Conservation (phyloP, 1,140 invertebrate species). For the Zaprionus ornatus region DNA sequence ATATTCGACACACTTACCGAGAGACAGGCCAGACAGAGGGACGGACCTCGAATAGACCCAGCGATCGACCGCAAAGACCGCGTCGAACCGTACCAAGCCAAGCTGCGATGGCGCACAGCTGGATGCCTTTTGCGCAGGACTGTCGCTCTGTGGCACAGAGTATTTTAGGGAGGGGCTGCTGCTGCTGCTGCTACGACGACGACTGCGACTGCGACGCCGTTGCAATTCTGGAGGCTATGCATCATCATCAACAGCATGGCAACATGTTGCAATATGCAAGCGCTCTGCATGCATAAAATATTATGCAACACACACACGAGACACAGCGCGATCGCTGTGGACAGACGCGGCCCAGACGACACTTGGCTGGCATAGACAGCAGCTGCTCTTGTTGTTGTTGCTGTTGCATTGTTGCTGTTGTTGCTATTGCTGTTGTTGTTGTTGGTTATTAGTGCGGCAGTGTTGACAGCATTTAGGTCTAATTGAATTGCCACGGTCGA, state of each 20-base stretch:
- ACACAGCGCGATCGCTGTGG: conserved; percentile 7
- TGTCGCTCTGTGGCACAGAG: conserved; percentile 13
- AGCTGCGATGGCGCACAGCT: conserved; percentile 49
- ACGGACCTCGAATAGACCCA: background rate
- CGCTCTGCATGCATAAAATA: conserved; percentile 81
- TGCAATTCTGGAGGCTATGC: conserved; percentile 77
- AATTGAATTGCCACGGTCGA: conserved; percentile 70
- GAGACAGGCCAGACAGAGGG: conserved; percentile 20
- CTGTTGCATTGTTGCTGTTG: conserved; percentile 20
- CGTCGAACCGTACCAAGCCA: background rate
- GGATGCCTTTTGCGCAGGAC: conserved; percentile 56
- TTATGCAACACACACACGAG: conserved; percentile 69
- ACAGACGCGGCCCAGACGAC: conserved; percentile 55
- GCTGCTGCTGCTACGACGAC: background rate
- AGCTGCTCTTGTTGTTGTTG: conserved; percentile 28
- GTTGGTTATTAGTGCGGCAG: conserved; percentile 56
- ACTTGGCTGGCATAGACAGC: conserved; percentile 37
- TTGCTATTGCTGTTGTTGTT: conserved; percentile 22
- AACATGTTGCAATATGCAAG: conserved; percentile 76
- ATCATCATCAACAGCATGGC: conserved; percentile 74
- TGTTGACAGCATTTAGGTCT: conserved; percentile 79
- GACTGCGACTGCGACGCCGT: conserved; percentile 42
- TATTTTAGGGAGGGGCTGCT: conserved; percentile 65
- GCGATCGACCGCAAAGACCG: background rate
- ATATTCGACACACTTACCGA: conserved; percentile 77